These are phyloP conservation scores for Magallana gigas DNA, from an alignment of 1,140 invertebrate genomes.

Conservation along the genomic window DNA sequence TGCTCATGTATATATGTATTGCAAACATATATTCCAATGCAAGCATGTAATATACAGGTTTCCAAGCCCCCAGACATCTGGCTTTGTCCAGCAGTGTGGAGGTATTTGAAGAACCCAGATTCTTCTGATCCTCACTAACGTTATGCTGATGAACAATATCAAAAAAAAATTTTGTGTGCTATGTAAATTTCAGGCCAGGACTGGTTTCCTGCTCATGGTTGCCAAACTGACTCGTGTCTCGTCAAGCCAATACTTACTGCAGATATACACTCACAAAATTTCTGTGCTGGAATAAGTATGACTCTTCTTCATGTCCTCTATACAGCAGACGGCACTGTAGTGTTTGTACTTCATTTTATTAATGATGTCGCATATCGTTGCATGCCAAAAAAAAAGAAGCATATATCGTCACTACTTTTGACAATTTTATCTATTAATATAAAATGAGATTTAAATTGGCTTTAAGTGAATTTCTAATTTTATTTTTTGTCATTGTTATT, in stretches of 20 bases:
- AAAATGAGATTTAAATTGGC: not conserved
- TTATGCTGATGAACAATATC: not conserved
- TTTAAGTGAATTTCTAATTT: not conserved
- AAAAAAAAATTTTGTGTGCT: not conserved
- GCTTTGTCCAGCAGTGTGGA: no score
- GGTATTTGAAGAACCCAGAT: no score
- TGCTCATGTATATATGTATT: no score
- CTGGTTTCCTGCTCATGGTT: conserved; percentile 70
- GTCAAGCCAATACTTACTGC: conserved; percentile 73
- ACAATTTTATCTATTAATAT: not conserved
- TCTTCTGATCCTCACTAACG: no score
- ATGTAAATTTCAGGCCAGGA: conserved; percentile 73
- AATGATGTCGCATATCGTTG: conserved; percentile 41
- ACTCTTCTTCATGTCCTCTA: not conserved
- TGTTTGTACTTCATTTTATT: conserved; percentile 51
- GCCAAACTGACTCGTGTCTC: conserved; percentile 68
- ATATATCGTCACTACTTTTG: conserved; percentile 26
- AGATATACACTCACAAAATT: conserved; percentile 71
- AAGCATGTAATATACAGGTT: no score
- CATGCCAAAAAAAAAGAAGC: conserved; percentile 26
- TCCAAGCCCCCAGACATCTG: no score
- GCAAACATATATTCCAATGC: no score
- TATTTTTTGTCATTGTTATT: not conserved
- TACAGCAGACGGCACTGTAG: not conserved
- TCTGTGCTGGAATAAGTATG: conserved; percentile 77